Evolutionary conservation across 2,797 vertebrate species (phyloP).

Genomic region (Danio aesculapii): DNA sequence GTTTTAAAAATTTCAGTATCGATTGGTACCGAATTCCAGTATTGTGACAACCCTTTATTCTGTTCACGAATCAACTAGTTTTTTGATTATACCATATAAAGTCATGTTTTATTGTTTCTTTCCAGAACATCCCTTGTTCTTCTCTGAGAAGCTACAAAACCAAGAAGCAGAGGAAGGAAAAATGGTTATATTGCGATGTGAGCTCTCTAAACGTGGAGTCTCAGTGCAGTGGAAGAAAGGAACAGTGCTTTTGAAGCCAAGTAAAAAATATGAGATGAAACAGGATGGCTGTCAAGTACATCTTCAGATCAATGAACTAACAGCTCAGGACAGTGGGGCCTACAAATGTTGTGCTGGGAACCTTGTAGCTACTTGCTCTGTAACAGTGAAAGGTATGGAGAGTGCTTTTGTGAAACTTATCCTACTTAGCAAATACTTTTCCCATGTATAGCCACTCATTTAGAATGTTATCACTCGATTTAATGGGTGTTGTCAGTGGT

Average conservation of each 20-base stretch:
- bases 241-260: constrained; percentile 14
- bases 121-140: constrained; percentile 36
- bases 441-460: background rate
- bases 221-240: constrained; percentile 48
- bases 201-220: constrained; percentile 41
- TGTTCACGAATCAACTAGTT: too few species aligned
- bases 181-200: constrained; percentile 17
- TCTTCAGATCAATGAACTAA: constrained; percentile 33
- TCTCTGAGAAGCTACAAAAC: constrained; percentile 15
- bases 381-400: constrained; percentile 69
- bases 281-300: constrained; percentile 32
- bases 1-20: too few species aligned
- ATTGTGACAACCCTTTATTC: too few species aligned
- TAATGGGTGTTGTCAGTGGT: too few species aligned
- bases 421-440: background rate
- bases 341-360: constrained; percentile 51
- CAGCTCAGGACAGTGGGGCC: constrained; percentile 22
- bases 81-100: background rate
- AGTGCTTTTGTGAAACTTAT: background rate
- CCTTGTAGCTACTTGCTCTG: constrained; percentile 9
- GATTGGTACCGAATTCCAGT: too few species aligned
- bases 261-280: constrained; percentile 42
- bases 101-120: background rate
- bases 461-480: too few species aligned
- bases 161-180: constrained; percentile 14